Evolutionary conservation across 2,888 invertebrate genomes (phyloP).

Genomic region (Tridacna gigas): DNA sequence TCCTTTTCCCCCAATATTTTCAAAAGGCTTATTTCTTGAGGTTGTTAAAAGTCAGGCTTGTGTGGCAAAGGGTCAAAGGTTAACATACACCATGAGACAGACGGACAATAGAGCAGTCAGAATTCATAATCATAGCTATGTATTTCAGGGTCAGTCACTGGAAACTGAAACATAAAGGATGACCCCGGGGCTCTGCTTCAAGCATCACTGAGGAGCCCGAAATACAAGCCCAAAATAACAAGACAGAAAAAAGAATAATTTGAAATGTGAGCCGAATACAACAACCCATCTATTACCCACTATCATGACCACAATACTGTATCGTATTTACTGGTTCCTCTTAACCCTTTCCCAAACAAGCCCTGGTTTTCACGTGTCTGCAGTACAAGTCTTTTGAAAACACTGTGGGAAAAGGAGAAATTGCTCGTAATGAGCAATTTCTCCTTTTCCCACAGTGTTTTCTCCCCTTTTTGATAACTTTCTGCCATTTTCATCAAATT

Average conservation of each 20-base stretch:
- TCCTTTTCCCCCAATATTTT: background rate
- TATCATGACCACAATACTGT: slow-evolving; percentile 21
- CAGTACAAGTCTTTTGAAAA: too few species aligned
- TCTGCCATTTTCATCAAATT: too few species aligned
- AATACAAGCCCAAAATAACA: slow-evolving; percentile 12
- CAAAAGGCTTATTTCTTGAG: background rate
- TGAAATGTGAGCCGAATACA: slow-evolving; percentile 22
- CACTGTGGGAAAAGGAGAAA: too few species aligned
- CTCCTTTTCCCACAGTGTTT: too few species aligned
- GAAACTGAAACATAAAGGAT: slow-evolving; percentile 3
- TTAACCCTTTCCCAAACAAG: too few species aligned
- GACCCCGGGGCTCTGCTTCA: slow-evolving; percentile 1
- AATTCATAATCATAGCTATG: slow-evolving; percentile 16
- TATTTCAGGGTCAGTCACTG: slow-evolving; percentile 1
- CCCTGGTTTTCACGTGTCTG: too few species aligned
- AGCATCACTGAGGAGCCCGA: slow-evolving; percentile 11
- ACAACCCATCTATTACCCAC: slow-evolving; percentile 16
- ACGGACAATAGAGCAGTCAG: slow-evolving; percentile 5
- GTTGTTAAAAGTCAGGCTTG: background rate
- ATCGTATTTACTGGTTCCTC: background rate
- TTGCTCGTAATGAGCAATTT: too few species aligned
- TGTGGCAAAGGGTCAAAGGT: background rate
- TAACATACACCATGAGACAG: slow-evolving; percentile 1
- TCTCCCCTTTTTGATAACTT: too few species aligned
- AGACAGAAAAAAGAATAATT: background rate